Percentiles rank a stretch among this genome's conserved stretches.
These are phyloP conservation scores for Acanthurus tractus DNA, from an alignment of 2,797 vertebrate genomes.

Conservation along the genomic window DNA sequence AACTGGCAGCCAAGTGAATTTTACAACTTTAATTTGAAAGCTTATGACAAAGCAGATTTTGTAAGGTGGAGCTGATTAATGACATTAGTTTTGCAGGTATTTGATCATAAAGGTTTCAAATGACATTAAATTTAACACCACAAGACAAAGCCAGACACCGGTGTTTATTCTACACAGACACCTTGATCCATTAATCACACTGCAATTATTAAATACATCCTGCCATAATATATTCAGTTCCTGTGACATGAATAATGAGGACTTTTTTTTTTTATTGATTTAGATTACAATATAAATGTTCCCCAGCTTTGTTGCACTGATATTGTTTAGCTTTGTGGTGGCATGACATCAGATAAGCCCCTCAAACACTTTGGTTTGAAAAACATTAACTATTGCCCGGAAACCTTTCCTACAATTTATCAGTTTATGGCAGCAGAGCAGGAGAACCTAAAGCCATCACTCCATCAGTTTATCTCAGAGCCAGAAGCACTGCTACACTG, in stretches of 20 bases:
- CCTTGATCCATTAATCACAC: background rate
- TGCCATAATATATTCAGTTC: no score
- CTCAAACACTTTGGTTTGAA: background rate
- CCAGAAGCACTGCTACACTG: constrained; percentile 21
- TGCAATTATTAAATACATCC: no score
- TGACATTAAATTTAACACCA: background rate
- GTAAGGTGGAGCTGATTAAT: background rate
- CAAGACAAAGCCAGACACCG: background rate
- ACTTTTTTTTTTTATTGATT: background rate
- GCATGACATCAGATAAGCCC: background rate
- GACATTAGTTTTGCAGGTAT: background rate
- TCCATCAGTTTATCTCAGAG: constrained; percentile 27
- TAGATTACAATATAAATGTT: background rate
- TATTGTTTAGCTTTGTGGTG: background rate
- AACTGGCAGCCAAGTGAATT: no score
- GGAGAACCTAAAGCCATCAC: constrained; percentile 20
- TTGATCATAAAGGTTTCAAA: background rate
- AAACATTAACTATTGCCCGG: background rate
- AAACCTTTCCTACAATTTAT: constrained; percentile 15
- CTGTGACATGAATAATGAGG: background rate
- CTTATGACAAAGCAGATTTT: no score
- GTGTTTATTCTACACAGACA: background rate
- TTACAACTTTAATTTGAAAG: no score
- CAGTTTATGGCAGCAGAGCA: constrained; percentile 28
- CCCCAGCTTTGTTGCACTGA: background rate